Conservation (phyloP, 2,797 vertebrate species). For the Halcyon smyrnensis region DNA sequence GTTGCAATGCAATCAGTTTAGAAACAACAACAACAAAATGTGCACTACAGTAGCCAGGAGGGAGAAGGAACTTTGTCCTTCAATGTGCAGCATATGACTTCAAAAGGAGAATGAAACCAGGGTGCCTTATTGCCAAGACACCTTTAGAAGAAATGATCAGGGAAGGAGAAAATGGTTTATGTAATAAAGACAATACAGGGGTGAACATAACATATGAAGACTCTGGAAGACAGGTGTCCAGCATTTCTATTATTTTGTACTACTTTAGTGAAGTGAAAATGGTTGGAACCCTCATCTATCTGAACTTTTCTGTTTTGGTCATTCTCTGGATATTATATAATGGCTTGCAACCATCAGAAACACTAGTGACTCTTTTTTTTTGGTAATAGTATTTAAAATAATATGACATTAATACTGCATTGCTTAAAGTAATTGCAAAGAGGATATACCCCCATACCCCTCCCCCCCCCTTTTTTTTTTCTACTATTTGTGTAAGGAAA, state of each 20-base stretch:
- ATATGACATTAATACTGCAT: not conserved
- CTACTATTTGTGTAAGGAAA: not conserved
- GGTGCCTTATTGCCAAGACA: not conserved
- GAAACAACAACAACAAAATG: not conserved
- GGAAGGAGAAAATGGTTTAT: not conserved
- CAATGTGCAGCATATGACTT: not conserved
- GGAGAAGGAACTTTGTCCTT: not conserved
- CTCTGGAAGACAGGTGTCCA: not conserved
- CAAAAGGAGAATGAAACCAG: not conserved
- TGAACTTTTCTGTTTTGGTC: not conserved
- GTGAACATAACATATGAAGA: not conserved
- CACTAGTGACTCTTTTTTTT: not conserved
- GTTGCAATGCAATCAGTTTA: not conserved
- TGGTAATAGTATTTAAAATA: not conserved
- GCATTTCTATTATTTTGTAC: not conserved
- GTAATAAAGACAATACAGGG: not conserved
- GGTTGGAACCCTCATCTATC: not conserved
- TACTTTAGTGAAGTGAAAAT: not conserved
- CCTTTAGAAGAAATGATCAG: not conserved
- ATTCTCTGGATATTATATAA: not conserved
- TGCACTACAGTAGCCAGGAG: not conserved
- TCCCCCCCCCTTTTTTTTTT: not conserved
- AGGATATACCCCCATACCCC: not conserved
- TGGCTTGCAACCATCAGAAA: not conserved
- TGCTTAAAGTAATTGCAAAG: not conserved